Evolutionary conservation across 2,888 invertebrate genomes (phyloP), one percentile per base, ranked within the genome.

Genomic region (Deroplatys truncata): DNA sequence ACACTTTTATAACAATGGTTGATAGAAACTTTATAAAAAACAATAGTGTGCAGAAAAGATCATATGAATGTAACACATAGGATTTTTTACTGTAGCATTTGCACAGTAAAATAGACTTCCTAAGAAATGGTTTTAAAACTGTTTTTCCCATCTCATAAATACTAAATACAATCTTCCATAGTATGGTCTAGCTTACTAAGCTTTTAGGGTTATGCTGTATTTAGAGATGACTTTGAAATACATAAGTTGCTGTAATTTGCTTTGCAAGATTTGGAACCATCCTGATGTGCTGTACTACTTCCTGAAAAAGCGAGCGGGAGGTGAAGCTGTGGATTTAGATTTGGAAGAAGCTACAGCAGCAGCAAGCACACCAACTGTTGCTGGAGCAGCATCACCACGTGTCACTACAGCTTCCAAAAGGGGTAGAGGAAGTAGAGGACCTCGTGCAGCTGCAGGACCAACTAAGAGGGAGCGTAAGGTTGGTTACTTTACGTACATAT

Each of bases 221-320:
- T 43, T 0, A 13, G 1, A 7, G 5, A 35, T 8, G 5, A 1
- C 9, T 0, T 83, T n/a, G n/a, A 25, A 25, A 25, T 28, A 83
- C 15, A 8, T 28, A 84, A 2, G 13, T 43, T 35, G 7, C 35
- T 43, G 16, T 86, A 28, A 9, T 82, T 90, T 43, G 86, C 9
- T 88, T 87, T 72, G 16, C 28, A 92, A 96, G 95, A 98, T 98
- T 92, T 98, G 98, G 98, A 98, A 98, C 93, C 98, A 98, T 94
- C 98, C 98, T 0, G 98, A 98, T 93, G 98, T 98, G 28, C 93
- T 98, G 49, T 98, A 98, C 93, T 97, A 98, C 92, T 98, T 98
- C 92, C 93, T 98, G 90, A 97, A 96, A 92, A 98, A 98, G 93
- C 95, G 97, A 85, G 96, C 96, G 91, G 96, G 97, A 92, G 97